Conservation (phyloP, 2,113 vertebrate species). For the Thunnus maccoyii region DNA sequence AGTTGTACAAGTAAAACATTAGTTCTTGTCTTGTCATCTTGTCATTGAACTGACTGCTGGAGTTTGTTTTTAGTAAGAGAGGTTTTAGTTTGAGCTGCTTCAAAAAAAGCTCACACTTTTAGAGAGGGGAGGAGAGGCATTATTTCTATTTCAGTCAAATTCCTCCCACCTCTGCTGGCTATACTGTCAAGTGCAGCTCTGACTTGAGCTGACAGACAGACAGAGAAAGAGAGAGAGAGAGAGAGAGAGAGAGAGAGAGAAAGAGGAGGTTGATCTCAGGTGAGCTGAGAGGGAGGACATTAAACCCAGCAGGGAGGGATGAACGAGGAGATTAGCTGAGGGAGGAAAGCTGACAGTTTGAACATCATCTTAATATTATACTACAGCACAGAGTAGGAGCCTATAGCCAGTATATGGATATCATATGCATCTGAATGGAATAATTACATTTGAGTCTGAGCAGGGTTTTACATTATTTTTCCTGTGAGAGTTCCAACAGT, state of each 20-base stretch:
- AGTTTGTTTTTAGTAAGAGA: slow-evolving; percentile 8
- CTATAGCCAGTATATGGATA: slow-evolving; percentile 12
- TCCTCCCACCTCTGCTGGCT: slow-evolving; percentile 51
- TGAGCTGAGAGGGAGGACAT: slow-evolving; percentile 66
- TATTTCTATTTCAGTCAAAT: slow-evolving; percentile 58
- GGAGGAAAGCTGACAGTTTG: slow-evolving; percentile 62
- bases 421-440: not conserved
- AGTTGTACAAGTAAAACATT: not conserved
- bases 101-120: not conserved
- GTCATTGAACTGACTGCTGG: not conserved
- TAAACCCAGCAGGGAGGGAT: slow-evolving; percentile 73
- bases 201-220: slow-evolving; percentile 44
- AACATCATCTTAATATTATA: slow-evolving; percentile 52
- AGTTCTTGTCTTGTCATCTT: not conserved
- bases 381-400: slow-evolving; percentile 11
- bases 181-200: slow-evolving; percentile 42
- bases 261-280: slow-evolving; percentile 52
- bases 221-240: not conserved
- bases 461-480: not conserved
- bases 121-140: slow-evolving; percentile 44
- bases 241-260: slow-evolving; percentile 14
- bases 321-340: slow-evolving; percentile 68
- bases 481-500: not conserved
- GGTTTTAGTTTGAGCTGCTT: slow-evolving; percentile 11
- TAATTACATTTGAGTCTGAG: not conserved